Base-by-base conservation (phyloP, 2,888 invertebrate species). In the Tenthredo amoena region DNA sequence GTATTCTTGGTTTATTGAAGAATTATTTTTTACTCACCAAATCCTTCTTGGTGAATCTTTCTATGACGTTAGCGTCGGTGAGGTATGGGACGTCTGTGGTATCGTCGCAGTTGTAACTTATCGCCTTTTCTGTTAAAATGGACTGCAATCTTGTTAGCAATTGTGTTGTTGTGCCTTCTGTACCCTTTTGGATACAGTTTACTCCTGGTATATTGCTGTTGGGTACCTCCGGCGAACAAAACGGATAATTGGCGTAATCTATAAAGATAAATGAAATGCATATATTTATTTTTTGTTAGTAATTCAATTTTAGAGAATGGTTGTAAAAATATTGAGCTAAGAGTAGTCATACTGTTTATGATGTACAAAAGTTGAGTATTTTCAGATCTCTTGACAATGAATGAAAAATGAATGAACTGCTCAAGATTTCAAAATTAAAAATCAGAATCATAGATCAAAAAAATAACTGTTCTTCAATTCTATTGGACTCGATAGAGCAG, bases 181-280 rank as follows among this genome's bases (percentile, higher is more conserved):
- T 95, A 86, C 95, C 95, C 90, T 95, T 94, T 83, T 95, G 94
- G 77, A 97, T 95, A 92, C 97, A 97, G 91, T 96, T 96, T 55
- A 95, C 94, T 7, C 95, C 95, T 18, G 95, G 94, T 88, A 94
- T 94, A 86, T 95, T 94, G 5, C 94, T 94, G 88, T 95, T 95
- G 86, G 94, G 92, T 79, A 94, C 90, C 88, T 94, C 94, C 43
- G 84, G 62, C 85, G 87, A 88, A 92, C 96, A 96, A 87, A 95
- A 92, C 40, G 95, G 96, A 92, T 95, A 94, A 87, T 79, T 62
- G 21, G 47, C 94, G 94, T 94, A 93, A 89, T 93, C 94, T 94
- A 92, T 84, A 93, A 93, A 90, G 89, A 87, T 84, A 88, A 87
- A 55, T 55, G n/a, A 55, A 55, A n/a, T n/a, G 55, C n/a, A 55